Conservation (phyloP, 2,888 invertebrate species). For the Brachynemurus nebulosus region DNA sequence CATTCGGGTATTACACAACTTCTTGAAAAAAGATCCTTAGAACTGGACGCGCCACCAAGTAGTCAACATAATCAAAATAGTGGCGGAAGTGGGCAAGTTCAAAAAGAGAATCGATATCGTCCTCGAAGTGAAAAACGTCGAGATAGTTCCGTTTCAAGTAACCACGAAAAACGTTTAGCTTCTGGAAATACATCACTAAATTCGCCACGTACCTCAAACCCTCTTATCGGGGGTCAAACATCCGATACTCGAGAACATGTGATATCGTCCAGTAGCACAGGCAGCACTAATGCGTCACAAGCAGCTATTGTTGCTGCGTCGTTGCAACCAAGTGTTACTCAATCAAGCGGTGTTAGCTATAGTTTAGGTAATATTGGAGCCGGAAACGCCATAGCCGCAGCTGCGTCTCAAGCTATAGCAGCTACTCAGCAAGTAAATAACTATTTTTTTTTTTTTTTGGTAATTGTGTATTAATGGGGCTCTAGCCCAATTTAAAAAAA, state of each 20-base stretch:
- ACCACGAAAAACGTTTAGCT: conserved; percentile 35
- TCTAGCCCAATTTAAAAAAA: no score
- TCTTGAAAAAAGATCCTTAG: conserved; percentile 83
- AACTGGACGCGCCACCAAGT: conserved; percentile 59
- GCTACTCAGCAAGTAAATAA: conserved; percentile 70
- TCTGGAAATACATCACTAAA: conserved; percentile 18
- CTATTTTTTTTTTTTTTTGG: neutral
- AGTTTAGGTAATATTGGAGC: conserved; percentile 73
- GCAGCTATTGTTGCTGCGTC: conserved; percentile 12
- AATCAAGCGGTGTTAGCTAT: conserved; percentile 42
- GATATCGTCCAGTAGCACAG: conserved; percentile 17
- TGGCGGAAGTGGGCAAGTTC: conserved; percentile 38
- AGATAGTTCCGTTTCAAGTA: conserved; percentile 47
- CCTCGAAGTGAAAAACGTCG: conserved; percentile 62
- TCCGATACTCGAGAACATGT: conserved; percentile 1
- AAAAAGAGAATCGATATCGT: conserved; percentile 66
- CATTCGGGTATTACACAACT: conserved; percentile 96
- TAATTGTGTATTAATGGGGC: no score
- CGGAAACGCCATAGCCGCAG: conserved; percentile 80
- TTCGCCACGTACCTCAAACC: neutral
- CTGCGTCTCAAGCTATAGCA: conserved; percentile 91
- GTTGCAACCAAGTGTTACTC: conserved; percentile 22
- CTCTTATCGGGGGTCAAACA: neutral
- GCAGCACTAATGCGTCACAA: conserved; percentile 14
- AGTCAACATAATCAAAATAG: conserved; percentile 23